Evolutionary conservation across 1,140 invertebrate species (phyloP).

Genomic region (Thereuonema tuberculata): DNA sequence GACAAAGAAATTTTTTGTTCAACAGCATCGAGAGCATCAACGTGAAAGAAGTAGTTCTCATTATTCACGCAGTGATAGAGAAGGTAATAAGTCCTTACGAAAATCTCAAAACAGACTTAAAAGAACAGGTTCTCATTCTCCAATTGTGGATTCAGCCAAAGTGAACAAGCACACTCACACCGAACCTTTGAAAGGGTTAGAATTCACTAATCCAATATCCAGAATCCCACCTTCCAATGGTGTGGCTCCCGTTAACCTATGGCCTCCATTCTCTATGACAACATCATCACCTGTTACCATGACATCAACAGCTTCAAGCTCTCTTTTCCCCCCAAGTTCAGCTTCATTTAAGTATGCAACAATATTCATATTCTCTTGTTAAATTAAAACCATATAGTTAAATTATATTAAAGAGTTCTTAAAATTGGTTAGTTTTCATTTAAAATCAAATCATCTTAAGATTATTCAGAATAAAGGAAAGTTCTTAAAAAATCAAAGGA

Average conservation of each 20-base stretch:
- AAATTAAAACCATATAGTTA: constrained; percentile 42
- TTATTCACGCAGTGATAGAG: constrained; percentile 19
- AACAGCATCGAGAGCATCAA: constrained; percentile 48
- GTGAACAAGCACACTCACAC: constrained; percentile 36
- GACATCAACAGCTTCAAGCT: constrained; percentile 30
- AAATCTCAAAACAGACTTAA: constrained; percentile 37
- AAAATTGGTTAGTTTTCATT: constrained; percentile 15
- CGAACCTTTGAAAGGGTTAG: constrained; percentile 9
- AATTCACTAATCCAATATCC: constrained; percentile 16
- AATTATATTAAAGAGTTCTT: constrained; percentile 38
- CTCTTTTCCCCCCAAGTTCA: constrained; percentile 19
- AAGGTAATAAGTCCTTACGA: constrained; percentile 29
- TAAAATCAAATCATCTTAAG: constrained; percentile 21
- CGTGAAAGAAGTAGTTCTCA: constrained; percentile 23
- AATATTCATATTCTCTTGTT: constrained; percentile 15
- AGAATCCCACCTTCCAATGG: background rate
- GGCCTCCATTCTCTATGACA: constrained; percentile 44
- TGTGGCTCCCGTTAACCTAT: constrained; percentile 34
- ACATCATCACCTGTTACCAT: too few species aligned
- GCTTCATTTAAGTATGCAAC: background rate
- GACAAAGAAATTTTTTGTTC: constrained; percentile 60
- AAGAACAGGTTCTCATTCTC: constrained; percentile 39
- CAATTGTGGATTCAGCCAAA: constrained; percentile 38
- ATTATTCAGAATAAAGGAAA: constrained; percentile 5
- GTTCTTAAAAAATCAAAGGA: too few species aligned